These are phyloP conservation scores for Baccha elongata DNA, from an alignment of 2,888 invertebrate species.

Conservation along the genomic window DNA sequence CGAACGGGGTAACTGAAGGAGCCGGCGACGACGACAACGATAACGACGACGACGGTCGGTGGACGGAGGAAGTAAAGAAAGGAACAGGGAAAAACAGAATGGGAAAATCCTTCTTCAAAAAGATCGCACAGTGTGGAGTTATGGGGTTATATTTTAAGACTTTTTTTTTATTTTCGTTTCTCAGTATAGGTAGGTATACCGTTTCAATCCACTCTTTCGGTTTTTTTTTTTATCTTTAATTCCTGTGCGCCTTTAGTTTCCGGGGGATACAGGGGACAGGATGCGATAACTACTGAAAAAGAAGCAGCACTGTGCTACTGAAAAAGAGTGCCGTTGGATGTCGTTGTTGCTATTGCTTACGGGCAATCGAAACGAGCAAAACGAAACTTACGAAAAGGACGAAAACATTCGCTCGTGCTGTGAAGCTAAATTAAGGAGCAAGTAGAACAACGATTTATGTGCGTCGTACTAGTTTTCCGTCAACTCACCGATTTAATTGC, in stretches of 20 bases:
- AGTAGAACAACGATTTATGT: conserved; percentile 67
- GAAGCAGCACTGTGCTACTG: conserved; percentile 57
- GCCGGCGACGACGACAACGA: conserved; percentile 29
- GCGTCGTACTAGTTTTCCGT: conserved; percentile 65
- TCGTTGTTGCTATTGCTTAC: conserved; percentile 59
- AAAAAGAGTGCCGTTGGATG: conserved; percentile 27
- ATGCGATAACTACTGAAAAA: conserved; percentile 65
- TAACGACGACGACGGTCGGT: conserved; percentile 1
- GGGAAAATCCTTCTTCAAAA: conserved; percentile 58
- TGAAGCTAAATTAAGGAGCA: conserved; percentile 65
- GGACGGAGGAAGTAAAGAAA: neutral
- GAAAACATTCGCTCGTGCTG: conserved; percentile 46
- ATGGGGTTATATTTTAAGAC: conserved; percentile 33
- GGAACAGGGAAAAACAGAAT: conserved; percentile 38
- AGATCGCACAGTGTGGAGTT: conserved; percentile 34
- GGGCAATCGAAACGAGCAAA: conserved; percentile 53
- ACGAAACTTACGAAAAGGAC: conserved; percentile 29
- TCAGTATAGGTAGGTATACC: conserved; percentile 14
- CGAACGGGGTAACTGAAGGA: conserved; percentile 8
- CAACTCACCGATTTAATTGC: conserved; percentile 66
- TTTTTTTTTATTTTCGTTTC: conserved; percentile 30
- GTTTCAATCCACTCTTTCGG: conserved; percentile 45
- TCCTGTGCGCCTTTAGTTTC: conserved; percentile 71
- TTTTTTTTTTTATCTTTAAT: conserved; percentile 57
- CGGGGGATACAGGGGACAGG: conserved; percentile 67